A percentile compares a stretch with the other conserved stretches of the same genome.
Evolutionary conservation across 1,140 invertebrate genomes (phyloP).

Genomic region (Parasteatoda tepidariorum): DNA sequence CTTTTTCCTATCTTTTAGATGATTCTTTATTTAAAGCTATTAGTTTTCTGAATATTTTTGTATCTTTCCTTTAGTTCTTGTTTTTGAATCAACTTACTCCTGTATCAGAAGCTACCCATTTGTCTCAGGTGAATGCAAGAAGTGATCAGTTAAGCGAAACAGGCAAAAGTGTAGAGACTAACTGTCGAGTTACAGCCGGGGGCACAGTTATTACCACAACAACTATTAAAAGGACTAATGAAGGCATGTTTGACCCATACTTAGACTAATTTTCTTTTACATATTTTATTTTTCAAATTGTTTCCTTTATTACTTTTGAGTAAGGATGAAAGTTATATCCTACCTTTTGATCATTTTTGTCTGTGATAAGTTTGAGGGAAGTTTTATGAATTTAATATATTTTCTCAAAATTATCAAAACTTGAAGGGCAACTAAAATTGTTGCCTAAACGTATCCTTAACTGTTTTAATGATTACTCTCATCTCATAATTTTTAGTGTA

Average conservation of each 20-base stretch:
- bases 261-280: constrained; percentile 1
- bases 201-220: constrained; percentile 69
- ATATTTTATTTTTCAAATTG: constrained; percentile 18
- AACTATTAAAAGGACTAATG: constrained; percentile 65
- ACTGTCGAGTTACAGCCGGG: constrained; percentile 66
- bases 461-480: too few relatives aligned
- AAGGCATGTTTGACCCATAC: constrained; percentile 46
- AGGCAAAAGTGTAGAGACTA: constrained; percentile 66
- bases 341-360: background rate
- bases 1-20: too few relatives aligned
- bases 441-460: too few relatives aligned
- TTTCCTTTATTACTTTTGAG: too few relatives aligned
- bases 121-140: background rate
- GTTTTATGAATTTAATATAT: too few relatives aligned
- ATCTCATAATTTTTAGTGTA: too few relatives aligned
- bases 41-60: too few relatives aligned
- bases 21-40: too few relatives aligned
- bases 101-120: constrained; percentile 53
- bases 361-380: too few relatives aligned
- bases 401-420: too few relatives aligned
- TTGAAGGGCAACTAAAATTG: too few relatives aligned
- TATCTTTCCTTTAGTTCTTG: constrained; percentile 78
- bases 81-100: constrained; percentile 79
- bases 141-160: constrained; percentile 36
- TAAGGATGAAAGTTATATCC: too few relatives aligned